Base-by-base conservation (phyloP, 30 jellyfish, hydroid and myxozoan genomes). In the Phacellophora camtschatica region DNA sequence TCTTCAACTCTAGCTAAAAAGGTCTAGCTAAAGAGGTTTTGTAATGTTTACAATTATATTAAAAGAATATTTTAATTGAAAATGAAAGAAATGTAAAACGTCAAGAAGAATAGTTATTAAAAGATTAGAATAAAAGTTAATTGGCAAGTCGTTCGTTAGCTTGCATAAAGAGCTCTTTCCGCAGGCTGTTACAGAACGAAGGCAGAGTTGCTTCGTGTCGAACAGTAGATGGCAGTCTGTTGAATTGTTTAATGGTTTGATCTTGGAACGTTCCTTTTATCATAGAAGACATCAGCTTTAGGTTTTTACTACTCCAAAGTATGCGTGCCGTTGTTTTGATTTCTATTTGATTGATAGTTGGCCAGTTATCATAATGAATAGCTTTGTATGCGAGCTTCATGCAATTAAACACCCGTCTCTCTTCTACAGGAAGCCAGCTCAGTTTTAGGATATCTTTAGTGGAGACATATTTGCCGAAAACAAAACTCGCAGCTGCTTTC, bases 321-420 rank as follows among this genome's bases (percentile, higher is more conserved):
- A 11, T 71, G 54, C 55, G 85, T 7, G 45, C 74, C 36, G 76
- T 32, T 1, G 79, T 74, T 74, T 74, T 74, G 71, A 55, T 49
- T 74, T 58, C 66, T 74, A 23, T 4, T 51, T 37, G 30, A 35
- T 74, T 74, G 66, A 74, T 51, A 11, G 77, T 7, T 54, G 35
- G 87, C 76, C 87, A 74, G 30, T 51, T 74, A 51, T 35, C 87
- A 34, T 31, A 55, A 51, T 55, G 45, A 55, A 74, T 74, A 18
- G 80, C 66, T 74, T 74, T 55, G 33, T 74, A 54, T 74, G 82
- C 66, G 15, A 67, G 82, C 24, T 71, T 48, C 58, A 31, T 25
- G 58, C 53, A 51, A 35, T 71, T 46, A 71, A 71, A 71, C 22
- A 15, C 77, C 58, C 55, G 74, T 32, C 85, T 71, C 31, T 71